Conservation (phyloP, 1,140 invertebrate species). For the Drosophila lacertosa region DNA sequence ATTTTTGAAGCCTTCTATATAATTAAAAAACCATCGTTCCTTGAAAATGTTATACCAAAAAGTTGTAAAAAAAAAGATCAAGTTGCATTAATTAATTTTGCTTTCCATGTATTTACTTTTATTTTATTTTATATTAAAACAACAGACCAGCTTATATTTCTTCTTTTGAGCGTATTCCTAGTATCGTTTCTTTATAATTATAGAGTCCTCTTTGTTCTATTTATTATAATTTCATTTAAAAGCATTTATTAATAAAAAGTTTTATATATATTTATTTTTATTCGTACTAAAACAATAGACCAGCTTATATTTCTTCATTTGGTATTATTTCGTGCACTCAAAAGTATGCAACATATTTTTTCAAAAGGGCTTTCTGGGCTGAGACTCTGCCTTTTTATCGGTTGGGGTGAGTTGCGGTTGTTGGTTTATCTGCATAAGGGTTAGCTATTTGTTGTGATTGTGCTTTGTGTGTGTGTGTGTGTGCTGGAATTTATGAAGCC, state of each 20-base stretch:
- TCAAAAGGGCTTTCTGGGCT: background rate
- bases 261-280: too few species aligned
- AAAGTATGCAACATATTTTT: constrained; percentile 34
- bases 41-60: too few species aligned
- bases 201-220: background rate
- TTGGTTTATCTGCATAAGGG: constrained; percentile 31
- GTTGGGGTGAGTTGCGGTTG: constrained; percentile 33
- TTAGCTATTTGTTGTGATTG: constrained; percentile 31
- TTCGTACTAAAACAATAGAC: too few species aligned
- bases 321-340: background rate
- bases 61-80: too few species aligned
- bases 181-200: background rate
- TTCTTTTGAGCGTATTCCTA: too few species aligned
- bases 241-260: too few species aligned
- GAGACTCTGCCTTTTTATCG: constrained; percentile 4
- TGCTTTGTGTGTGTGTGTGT: constrained; percentile 18
- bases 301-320: background rate
- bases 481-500: constrained; percentile 5
- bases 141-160: too few species aligned
- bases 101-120: too few species aligned
- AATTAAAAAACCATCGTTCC: too few species aligned
- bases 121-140: too few species aligned
- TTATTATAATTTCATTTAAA: background rate
- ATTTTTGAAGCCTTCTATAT: too few species aligned
- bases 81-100: too few species aligned